Evolutionary conservation across 2,113 vertebrate species (phyloP), one percentile per base, ranked within the genome.

Genomic region (Donacobius atricapilla): DNA sequence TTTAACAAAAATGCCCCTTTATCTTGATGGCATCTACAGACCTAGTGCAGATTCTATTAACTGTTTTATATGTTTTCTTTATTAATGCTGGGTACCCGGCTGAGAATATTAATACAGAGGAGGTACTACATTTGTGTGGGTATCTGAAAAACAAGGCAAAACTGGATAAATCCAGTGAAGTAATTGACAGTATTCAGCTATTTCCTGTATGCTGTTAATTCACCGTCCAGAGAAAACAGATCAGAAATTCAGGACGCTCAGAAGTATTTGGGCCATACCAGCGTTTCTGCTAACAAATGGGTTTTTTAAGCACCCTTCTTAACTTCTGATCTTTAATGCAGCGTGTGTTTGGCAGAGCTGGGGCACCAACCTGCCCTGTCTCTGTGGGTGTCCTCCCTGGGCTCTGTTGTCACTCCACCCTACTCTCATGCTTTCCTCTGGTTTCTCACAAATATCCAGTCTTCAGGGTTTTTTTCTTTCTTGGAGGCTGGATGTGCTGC

Each of bases 21-120:
- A 96, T 97, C 93, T 97, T 79, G 87, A 94, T 95, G 64, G 79
- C 86, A 96, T 97, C 97, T 96, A 64, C 79, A 22, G 18, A 7
- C 63, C 89, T 68, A 80, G 42, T 76, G 84, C 81, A 91, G 88
- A 51, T 88, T 89, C 89, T 82, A 24, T 83, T 94, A 91, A 82
- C 88, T 56, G 30, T 68, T 95, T 97, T 84, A 31, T 94, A 35
- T 6, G 2, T 87, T 97, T 90, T 94, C 89, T 87, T 94, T 96
- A 77, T 95, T 96, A 89, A 90, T 85, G 95, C 60, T 65, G 47
- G 39, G 50, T 70, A 78, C 89, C 61, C 81, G 72, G 58, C 51
- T 90, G 61, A 60, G 86, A 91, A 45, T 91, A 81, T 80, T 83
- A 79, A 89, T 83, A 78, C 78, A 17, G 0, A 8, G 35, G 72